Evolutionary conservation across 2,113 vertebrate genomes (phyloP), one percentile per base, ranked within the genome.

Genomic region (Corydoras maculifer): DNA sequence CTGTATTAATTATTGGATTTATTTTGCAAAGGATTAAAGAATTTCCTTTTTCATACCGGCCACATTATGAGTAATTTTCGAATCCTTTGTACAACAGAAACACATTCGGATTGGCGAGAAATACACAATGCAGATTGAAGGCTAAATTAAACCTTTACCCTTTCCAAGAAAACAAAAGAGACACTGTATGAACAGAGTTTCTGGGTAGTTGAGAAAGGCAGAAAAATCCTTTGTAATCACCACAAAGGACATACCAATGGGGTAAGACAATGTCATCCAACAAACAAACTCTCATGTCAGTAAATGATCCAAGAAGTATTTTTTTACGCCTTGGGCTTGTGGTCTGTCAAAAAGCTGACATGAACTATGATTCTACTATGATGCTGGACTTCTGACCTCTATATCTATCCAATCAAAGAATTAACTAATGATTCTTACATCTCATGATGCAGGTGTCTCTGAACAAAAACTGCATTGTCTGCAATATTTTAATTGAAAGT

Each of bases 211-310:
- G 60, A 82, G 79, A 76, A 77, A 80, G 82, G 84, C 72, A 35
- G 72, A 72, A 78, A 77, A 73, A 77, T 77, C 75, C 81, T 86
- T 89, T 87, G 87, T 85, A 83, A 86, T 87, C 76, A 84, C 83
- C 85, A 81, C 86, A 87, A 85, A 84, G 84, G 80, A 84, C 82
- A 88, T 86, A 82, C 78, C 85, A 86, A 82, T 75, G 81, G 81
- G 83, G 75, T 82, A 84, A 83, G 82, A 83, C 85, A 78, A 86
- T 88, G 81, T 90, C 86, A 87, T 85, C 85, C 82, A 68, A 82
- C 84, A 89, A 89, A 88, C 87, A 87, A 84, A 87, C 84, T 86
- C 78, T 84, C 84, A 86, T 86, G 87, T 85, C 73, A 65, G 84
- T 84, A 89, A 89, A 89, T 83, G 83, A 88, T 83, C 82, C 86